A percentile compares a stretch with the other conserved stretches of the same genome.
Evolutionary conservation across 2,797 vertebrate genomes (phyloP).

Genomic region (Gorsachius magnificus): DNA sequence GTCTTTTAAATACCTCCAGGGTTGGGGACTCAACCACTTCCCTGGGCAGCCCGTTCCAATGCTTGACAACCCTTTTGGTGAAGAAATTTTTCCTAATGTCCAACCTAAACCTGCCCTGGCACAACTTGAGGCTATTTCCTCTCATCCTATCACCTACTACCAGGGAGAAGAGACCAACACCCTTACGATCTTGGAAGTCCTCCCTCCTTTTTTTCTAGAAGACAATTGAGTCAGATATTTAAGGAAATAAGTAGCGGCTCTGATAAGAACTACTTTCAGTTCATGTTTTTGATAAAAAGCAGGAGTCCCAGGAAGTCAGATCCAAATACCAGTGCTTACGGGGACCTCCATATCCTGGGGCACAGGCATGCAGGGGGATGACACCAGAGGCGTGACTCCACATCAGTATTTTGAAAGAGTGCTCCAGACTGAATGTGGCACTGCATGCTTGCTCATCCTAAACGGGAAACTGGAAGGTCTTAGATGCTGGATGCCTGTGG

Average conservation of each 20-base stretch:
- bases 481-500: not conserved
- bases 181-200: not conserved
- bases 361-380: not conserved
- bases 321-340: rapidly evolving
- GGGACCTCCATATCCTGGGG: not conserved
- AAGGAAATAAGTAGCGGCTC: not conserved
- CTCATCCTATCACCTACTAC: too few species aligned
- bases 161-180: too few species aligned
- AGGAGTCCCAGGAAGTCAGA: not conserved
- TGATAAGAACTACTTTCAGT: not conserved
- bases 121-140: too few species aligned
- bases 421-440: not conserved
- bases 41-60: too few species aligned
- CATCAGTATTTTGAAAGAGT: not conserved
- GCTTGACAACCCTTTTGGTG: too few species aligned
- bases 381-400: not conserved
- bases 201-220: not conserved
- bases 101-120: too few species aligned
- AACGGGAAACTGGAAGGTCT: not conserved
- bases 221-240: not conserved
- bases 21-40: too few species aligned
- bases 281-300: not conserved
- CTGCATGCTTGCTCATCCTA: not conserved
- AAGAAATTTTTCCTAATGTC: too few species aligned
- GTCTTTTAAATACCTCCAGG: too few species aligned